Evolutionary conservation across 2,888 invertebrate genomes (phyloP).

Genomic region (Diaperis boleti): DNA sequence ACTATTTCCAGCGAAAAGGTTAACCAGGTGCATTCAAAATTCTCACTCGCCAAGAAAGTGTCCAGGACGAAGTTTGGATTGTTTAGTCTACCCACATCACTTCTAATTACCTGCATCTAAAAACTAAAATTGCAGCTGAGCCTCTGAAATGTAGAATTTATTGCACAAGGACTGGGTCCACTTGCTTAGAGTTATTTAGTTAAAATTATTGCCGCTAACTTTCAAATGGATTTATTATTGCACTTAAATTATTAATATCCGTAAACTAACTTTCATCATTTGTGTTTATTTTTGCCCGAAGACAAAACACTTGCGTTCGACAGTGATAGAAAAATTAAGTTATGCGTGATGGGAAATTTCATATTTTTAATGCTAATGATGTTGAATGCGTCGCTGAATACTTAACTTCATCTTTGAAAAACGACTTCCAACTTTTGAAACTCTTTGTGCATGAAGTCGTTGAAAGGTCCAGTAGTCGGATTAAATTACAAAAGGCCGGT

Average conservation of each 20-base stretch:
- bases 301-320: background rate
- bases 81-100: conserved; percentile 59
- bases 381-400: background rate
- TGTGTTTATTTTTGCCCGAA: background rate
- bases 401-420: conserved; percentile 9
- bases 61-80: conserved; percentile 56
- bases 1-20: conserved; percentile 50
- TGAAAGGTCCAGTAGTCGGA: conserved; percentile 44
- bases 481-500: conserved; percentile 46
- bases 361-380: background rate
- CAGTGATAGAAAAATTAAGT: background rate
- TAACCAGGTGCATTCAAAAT: conserved; percentile 55
- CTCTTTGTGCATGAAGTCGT: conserved; percentile 22
- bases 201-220: conserved; percentile 43
- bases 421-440: conserved; percentile 21
- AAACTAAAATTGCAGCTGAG: conserved; percentile 55
- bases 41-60: conserved; percentile 55
- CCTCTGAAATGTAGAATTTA: conserved; percentile 50
- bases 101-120: conserved; percentile 55
- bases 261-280: background rate
- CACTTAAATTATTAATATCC: background rate
- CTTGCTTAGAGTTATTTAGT: conserved; percentile 47
- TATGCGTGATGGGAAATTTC: too few relatives aligned
- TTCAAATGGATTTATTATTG: conserved; percentile 41
- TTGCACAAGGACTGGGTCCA: conserved; percentile 48